phyloP scores from a whole-genome alignment of 2,113 vertebrate genomes.

The Micromys minutus region DNA sequence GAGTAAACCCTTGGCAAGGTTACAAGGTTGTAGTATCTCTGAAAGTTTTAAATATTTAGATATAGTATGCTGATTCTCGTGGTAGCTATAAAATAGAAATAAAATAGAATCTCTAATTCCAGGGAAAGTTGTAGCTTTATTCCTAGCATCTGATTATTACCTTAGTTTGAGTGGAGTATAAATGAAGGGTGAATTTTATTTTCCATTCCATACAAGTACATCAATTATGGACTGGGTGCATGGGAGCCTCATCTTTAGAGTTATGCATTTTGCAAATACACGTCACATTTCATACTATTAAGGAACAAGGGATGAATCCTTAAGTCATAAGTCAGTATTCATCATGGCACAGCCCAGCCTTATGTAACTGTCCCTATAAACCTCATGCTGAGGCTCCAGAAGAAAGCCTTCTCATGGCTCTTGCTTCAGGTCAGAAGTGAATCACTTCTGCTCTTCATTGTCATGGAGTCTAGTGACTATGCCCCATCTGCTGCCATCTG shows the following conservation, averaged over 20 bases:
- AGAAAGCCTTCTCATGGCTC: background rate
- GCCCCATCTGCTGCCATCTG: background rate
- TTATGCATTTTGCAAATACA: accelerated
- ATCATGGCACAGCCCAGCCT: background rate
- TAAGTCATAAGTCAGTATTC: background rate
- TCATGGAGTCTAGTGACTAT: too few relatives aligned
- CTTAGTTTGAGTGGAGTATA: background rate
- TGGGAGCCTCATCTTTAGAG: too few relatives aligned
- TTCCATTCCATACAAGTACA: background rate
- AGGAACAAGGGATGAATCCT: too few relatives aligned
- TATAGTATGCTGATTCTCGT: background rate
- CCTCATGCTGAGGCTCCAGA: background rate
- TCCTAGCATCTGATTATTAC: background rate
- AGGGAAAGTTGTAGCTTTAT: background rate
- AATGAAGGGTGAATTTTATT: background rate
- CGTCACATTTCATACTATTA: too few relatives aligned
- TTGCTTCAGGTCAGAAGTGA: background rate
- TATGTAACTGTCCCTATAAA: too few relatives aligned
- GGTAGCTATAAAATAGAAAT: background rate
- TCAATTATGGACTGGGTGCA: background rate
- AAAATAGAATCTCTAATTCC: background rate
- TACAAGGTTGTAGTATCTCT: background rate
- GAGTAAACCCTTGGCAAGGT: background rate
- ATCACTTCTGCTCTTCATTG: background rate
- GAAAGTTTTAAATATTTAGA: background rate